Evolutionary conservation across 2,888 invertebrate genomes (phyloP), one percentile per base, ranked within the genome.

Genomic region (Idaea biselata): DNA sequence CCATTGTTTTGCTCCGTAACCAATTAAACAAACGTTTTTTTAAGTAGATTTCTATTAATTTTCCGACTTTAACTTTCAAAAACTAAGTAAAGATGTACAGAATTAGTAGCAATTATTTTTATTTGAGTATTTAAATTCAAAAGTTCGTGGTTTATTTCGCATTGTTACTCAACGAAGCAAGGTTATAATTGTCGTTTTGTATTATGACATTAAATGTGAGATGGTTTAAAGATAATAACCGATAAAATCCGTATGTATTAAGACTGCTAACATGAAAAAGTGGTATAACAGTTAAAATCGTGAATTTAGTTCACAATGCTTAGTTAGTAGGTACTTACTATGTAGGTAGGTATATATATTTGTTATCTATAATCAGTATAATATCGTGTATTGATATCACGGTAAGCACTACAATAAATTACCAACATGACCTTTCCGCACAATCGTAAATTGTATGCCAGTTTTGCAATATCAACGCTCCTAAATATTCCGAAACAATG

Each of bases 41-140:
- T 16, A 82, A 84, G 81, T 83, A 82, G 84, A 83, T 86, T 88
- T 87, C 83, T 86, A 88, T 86, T 85, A 83, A 83, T 81, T 84
- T 83, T 80, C 76, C 76, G 78, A 82, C 79, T 80, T 78, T 75
- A 81, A 81, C 78, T 81, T 66, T 62, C 18, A 17, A 16, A 63
- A 60, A 64, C 60, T 68, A 72, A 73, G 73, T 69, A 73, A 68
- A 73, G 67, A 72, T 64, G 66, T 66, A 62, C 44, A 44, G 44
- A 44, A 44, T 44, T 44, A 44, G 44, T 44, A 44, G 44, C 44
- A 44, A 44, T 44, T 44, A 44, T 44, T 44, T 44, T 44, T 44
- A 44, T 44, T 44, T 44, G 44, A 8, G 8, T 44, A 44, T 44
- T 44, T 44, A 44, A 44, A 44, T 44, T 44, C 11, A 44, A 44